phyloP scores from a whole-genome alignment of 2,113 vertebrate species.

The Labeo rohita region DNA sequence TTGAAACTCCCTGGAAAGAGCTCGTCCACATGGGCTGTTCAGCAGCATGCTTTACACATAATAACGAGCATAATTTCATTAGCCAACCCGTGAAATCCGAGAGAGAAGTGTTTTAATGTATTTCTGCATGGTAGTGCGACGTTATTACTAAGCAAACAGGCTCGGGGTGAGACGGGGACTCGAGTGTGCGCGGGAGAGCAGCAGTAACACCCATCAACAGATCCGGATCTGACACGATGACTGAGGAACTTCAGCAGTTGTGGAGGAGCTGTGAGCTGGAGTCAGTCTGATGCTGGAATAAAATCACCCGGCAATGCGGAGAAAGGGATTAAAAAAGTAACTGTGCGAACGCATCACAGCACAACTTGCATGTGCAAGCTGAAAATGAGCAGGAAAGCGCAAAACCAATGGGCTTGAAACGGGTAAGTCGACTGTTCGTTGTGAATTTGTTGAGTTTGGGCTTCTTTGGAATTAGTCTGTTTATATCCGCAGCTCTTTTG shows the following conservation, averaged over 20 bases:
- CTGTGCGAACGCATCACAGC: background rate
- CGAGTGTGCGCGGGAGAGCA: background rate
- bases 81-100: background rate
- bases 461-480: background rate
- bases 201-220: constrained; percentile 24
- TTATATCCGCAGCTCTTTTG: background rate
- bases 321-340: constrained; percentile 4
- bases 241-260: constrained; percentile 36
- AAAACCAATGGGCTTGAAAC: background rate
- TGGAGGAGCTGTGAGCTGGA: background rate
- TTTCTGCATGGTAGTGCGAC: background rate
- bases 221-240: constrained; percentile 6
- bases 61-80: background rate
- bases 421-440: background rate
- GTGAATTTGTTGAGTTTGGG: background rate
- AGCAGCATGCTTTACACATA: background rate
- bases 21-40: background rate
- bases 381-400: background rate
- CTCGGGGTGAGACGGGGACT: background rate
- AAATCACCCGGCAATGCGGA: background rate
- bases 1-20: background rate
- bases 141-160: background rate
- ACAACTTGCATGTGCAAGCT: background rate
- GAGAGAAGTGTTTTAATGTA: background rate
- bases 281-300: background rate